phyloP scores from a whole-genome alignment of 2,888 invertebrate genomes.

The Lymantria monacha region DNA sequence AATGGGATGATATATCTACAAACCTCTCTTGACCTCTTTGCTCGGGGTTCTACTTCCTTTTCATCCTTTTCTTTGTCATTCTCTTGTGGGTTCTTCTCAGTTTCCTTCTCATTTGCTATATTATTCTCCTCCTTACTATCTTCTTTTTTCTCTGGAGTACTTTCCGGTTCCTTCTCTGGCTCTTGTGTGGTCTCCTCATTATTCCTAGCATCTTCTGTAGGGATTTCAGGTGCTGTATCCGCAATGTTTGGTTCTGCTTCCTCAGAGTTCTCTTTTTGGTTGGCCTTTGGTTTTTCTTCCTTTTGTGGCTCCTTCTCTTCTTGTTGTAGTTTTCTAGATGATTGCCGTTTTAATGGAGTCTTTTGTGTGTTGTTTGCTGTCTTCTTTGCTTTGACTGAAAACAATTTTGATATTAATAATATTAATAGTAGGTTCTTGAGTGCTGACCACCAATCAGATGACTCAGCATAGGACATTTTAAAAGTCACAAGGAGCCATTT shows the following conservation, averaged over 20 bases:
- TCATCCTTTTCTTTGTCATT: constrained; percentile 27
- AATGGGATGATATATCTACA: too few relatives aligned
- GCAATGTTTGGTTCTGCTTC: constrained; percentile 7
- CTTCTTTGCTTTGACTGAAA: constrained; percentile 54
- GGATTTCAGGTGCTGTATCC: constrained; percentile 4
- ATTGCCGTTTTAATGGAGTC: constrained; percentile 55
- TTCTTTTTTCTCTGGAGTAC: constrained; percentile 17
- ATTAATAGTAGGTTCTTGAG: not conserved
- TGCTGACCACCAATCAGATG: too few relatives aligned
- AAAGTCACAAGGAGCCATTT: too few relatives aligned
- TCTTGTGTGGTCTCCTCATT: constrained; percentile 10
- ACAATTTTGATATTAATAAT: not conserved
- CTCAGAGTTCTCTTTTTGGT: constrained; percentile 11
- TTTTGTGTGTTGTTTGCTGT: constrained; percentile 38
- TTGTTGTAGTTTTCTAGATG: constrained; percentile 52
- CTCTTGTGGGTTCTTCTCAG: constrained; percentile 5
- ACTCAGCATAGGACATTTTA: too few relatives aligned
- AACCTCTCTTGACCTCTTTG: constrained; percentile 74
- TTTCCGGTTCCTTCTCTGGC: constrained; percentile 20
- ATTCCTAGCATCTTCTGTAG: constrained; percentile 7
- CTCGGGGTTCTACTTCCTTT: constrained; percentile 59
- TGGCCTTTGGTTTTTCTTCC: constrained; percentile 6
- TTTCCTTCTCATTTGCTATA: constrained; percentile 13
- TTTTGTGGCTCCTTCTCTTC: constrained; percentile 33
- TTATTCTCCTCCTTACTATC: constrained; percentile 17